phyloP scores from a whole-genome alignment of 2,113 vertebrate genomes.

The Strix uralensis region DNA sequence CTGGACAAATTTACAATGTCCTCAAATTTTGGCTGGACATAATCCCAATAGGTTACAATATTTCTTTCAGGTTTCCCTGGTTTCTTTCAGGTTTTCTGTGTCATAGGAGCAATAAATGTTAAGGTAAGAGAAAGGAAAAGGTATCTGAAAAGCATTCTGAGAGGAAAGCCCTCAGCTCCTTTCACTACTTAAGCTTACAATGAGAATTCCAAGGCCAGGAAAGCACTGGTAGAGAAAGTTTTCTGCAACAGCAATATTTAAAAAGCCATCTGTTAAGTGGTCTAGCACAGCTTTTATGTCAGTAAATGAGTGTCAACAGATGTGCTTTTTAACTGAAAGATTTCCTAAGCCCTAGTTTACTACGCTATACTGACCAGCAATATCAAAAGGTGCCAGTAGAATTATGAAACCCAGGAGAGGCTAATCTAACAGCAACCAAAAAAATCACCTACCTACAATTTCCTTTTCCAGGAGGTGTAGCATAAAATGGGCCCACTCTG shows the following conservation, averaged over 20 bases:
- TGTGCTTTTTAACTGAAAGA: not conserved
- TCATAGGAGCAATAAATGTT: not conserved
- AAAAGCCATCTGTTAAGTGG: conserved; percentile 6
- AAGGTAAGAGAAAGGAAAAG: not conserved
- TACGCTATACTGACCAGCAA: not conserved
- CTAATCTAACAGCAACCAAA: not conserved
- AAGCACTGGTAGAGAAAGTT: not conserved
- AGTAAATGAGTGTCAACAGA: not conserved
- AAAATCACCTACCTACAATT: not conserved
- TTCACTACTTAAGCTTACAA: not conserved
- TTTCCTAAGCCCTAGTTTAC: not conserved
- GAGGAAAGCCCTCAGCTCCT: not conserved
- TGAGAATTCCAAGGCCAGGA: not conserved
- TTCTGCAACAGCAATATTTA: not conserved
- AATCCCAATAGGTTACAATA: not conserved
- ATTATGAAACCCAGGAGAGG: conserved; percentile 23
- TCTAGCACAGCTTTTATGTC: not conserved
- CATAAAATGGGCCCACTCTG: not conserved
- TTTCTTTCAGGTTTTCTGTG: not conserved
- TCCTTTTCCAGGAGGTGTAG: not conserved
- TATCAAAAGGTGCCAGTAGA: conserved; percentile 6
- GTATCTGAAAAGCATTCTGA: not conserved
- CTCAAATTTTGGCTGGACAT: not conserved
- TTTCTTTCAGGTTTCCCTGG: not conserved
- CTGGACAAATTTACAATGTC: not conserved